Conservation (phyloP, 2,797 vertebrate species). For the Bovichtus variegatus region DNA sequence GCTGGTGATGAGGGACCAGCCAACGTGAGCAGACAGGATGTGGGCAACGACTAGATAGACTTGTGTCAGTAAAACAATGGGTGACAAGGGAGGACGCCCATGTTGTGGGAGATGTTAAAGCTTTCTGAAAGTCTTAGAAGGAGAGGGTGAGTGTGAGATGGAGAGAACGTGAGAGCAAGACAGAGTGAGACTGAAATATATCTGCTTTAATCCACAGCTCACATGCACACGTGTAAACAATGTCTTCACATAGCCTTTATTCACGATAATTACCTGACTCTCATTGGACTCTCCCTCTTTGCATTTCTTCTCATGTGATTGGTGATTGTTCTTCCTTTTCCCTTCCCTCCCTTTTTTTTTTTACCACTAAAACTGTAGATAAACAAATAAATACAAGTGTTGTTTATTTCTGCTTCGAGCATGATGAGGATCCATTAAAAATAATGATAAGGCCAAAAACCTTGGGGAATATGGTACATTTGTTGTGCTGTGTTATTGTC, state of each 20-base stretch:
- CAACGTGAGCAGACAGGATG: conserved; percentile 78
- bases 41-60: conserved; percentile 74
- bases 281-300: conserved; percentile 3
- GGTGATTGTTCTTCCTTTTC: conserved; percentile 15
- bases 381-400: neutral
- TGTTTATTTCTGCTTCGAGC: too few species aligned
- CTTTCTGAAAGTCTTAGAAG: conserved; percentile 76
- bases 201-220: conserved; percentile 20
- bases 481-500: too few species aligned
- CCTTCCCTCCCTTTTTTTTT: too few species aligned
- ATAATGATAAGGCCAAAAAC: too few species aligned
- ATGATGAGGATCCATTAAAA: too few species aligned
- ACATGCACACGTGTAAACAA: neutral
- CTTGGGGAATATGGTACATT: too few species aligned
- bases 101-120: conserved; percentile 71
- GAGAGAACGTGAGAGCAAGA: conserved; percentile 17
- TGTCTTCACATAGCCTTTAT: neutral
- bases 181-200: conserved; percentile 15
- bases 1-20: conserved; percentile 65
- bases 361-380: too few species aligned
- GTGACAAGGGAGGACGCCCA: conserved; percentile 68
- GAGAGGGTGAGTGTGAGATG: conserved; percentile 25
- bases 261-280: neutral
- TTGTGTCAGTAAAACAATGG: conserved; percentile 75
- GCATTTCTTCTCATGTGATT: conserved; percentile 2